Base-by-base conservation (phyloP, 2,888 invertebrate genomes). In the Amiota communis region DNA sequence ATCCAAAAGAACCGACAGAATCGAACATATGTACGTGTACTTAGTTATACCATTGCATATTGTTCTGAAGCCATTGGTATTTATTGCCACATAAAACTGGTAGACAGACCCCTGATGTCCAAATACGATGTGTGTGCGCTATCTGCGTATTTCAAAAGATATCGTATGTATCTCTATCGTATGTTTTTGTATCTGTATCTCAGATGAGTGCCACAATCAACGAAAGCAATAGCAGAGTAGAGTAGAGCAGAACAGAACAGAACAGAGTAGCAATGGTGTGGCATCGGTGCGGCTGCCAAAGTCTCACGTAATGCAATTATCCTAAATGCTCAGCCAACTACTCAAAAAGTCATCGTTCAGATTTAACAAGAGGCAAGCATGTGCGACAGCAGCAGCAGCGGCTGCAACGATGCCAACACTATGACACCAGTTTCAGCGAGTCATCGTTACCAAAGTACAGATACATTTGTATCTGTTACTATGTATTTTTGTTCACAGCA, bases 291-390 rank as follows among this genome's bases (percentile, higher is more conserved):
- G 46, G 17, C 17, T 67, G 70, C 71, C 73, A 69, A 76, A 74
- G 74, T 76, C 80, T 79, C 83, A 78, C 77, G 83, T 87, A 85
- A 87, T 85, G 81, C 84, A 86, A 85, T 85, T 87, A 87, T 85
- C 80, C 79, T 80, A 86, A 85, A 85, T 85, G 87, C 81, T 85
- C 81, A 85, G 73, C 80, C 86, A 87, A 87, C 86, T 84, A 82
- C 86, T 87, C 86, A 85, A 85, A 85, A 86, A 85, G 85, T 87
- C 85, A 85, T 85, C 86, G 85, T 86, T 85, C 82, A 85, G 86
- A 86, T 86, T 85, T 86, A 87, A 85, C 85, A 81, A 86, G 86
- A 78, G 79, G 75, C 81, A 79, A 78, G 77, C 80, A 78, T 36
- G 72, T 72, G 69, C 65, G 56, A 36, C 61, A 70, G 67, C 53